These are phyloP conservation scores for Operophtera brumata DNA, from an alignment of 2,888 invertebrate genomes.

Conservation along the genomic window DNA sequence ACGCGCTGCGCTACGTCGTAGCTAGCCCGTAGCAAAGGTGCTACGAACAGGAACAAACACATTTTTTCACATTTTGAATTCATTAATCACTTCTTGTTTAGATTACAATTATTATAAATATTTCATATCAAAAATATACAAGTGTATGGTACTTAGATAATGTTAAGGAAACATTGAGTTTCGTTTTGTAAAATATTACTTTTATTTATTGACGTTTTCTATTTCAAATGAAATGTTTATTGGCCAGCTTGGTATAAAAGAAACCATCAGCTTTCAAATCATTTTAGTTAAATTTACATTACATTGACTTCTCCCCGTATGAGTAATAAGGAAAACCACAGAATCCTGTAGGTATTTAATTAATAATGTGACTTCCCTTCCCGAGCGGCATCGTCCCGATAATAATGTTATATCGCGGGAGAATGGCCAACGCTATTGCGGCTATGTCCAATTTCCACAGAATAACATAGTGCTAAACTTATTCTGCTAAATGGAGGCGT, in stretches of 20 bases:
- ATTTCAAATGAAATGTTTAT: no score
- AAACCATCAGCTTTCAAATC: neutral
- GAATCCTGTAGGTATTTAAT: neutral
- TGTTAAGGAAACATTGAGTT: no score
- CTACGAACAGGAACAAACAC: conserved; percentile 32
- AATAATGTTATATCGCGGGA: conserved; percentile 8
- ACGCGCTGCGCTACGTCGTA: conserved; percentile 42
- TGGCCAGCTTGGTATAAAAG: no score
- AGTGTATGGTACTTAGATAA: no score
- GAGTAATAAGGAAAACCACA: conserved; percentile 9
- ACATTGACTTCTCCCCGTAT: neutral
- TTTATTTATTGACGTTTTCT: no score
- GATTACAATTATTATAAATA: neutral
- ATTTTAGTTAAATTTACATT: neutral
- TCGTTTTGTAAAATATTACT: neutral
- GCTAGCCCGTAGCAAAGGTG: conserved; percentile 29
- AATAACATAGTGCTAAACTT: conserved; percentile 23
- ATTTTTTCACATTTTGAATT: neutral
- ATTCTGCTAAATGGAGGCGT: conserved; percentile 38
- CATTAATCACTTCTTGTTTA: no score
- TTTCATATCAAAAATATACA: no score
- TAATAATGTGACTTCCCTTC: conserved; percentile 10
- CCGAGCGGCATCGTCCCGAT: conserved; percentile 7
- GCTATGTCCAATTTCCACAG: conserved; percentile 48
- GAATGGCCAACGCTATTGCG: conserved; percentile 24